Evolutionary conservation across 2,888 invertebrate species (phyloP), one percentile per base, ranked within the genome.

Genomic region (Anticlea derivata): DNA sequence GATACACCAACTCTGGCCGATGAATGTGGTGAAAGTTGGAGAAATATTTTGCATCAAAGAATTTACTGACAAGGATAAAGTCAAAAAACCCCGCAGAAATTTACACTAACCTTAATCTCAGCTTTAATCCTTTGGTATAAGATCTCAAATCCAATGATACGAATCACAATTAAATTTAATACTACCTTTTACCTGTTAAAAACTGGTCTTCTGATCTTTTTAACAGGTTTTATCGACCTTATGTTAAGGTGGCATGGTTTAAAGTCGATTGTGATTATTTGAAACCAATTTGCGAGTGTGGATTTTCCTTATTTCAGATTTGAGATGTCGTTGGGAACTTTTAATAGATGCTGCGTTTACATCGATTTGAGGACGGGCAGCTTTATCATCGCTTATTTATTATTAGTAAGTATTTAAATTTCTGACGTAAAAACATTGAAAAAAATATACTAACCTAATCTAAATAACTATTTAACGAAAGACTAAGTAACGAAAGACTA

Each of bases 381-480:
- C 26, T 62, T 68, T 10, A 34, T 68, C 4, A 61, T 68, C 8
- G 68, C 51, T 4, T 66, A 65, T 34, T 7, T 63, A 1, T 27
- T 54, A 30, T 47, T 66, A 58, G 66, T 66, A 48, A 55, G 39
- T 49, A 26, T 10, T 17, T 7, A n/a, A n/a, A 17, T 17, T 17
- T 17, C 2, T 17, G 2, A 17, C 4, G 17, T 17, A n/a, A n/a
- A n/a, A n/a, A n/a, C n/a, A n/a, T n/a, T n/a, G n/a, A n/a, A n/a
- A n/a, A n/a, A n/a, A n/a, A n/a, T n/a, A n/a, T n/a, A n/a, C n/a
- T n/a, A n/a, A n/a, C n/a, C n/a, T n/a, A n/a, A n/a, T n/a, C n/a
- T n/a, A n/a, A n/a, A n/a, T n/a, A n/a, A n/a, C n/a, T n/a, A n/a
- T n/a, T n/a, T n/a, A n/a, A n/a, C n/a, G n/a, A n/a, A n/a, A n/a